A percentile compares a stretch with the other conserved stretches of the same genome.
Conservation (phyloP, 2,888 invertebrate genomes). For the Ormia ochracea region DNA sequence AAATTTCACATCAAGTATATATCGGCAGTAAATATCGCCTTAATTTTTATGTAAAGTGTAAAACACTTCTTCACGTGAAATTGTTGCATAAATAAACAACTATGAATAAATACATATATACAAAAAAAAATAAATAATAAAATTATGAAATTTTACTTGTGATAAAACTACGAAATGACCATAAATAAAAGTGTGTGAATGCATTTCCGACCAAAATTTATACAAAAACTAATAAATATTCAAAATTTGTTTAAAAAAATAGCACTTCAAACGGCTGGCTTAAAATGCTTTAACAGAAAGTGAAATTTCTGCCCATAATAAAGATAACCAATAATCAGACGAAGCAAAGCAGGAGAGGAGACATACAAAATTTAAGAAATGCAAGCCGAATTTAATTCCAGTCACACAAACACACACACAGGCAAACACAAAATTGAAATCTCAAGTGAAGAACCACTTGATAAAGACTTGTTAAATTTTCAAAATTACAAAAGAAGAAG, state of each 20-base stretch:
- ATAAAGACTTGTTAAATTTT: neutral
- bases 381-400: slow-evolving; percentile 20
- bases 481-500: neutral
- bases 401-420: no score
- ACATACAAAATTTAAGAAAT: neutral
- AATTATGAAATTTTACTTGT: neutral
- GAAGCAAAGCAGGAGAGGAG: neutral
- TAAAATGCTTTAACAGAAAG: slow-evolving; percentile 43
- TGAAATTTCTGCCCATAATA: slow-evolving; percentile 35
- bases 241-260: slow-evolving; percentile 18
- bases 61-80: neutral
- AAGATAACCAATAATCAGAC: neutral
- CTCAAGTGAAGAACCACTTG: neutral
- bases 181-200: slow-evolving; percentile 5
- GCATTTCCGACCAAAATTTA: neutral
- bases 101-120: no score
- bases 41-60: neutral
- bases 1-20: neutral
- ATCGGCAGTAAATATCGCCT: neutral
- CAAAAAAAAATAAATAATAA: no score
- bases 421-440: neutral
- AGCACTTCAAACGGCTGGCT: neutral
- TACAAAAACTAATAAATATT: slow-evolving; percentile 26
- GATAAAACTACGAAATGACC: neutral
- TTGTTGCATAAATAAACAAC: neutral